Evolutionary conservation across 2,797 vertebrate species (phyloP).

Genomic region (Spinus olivaceus): DNA sequence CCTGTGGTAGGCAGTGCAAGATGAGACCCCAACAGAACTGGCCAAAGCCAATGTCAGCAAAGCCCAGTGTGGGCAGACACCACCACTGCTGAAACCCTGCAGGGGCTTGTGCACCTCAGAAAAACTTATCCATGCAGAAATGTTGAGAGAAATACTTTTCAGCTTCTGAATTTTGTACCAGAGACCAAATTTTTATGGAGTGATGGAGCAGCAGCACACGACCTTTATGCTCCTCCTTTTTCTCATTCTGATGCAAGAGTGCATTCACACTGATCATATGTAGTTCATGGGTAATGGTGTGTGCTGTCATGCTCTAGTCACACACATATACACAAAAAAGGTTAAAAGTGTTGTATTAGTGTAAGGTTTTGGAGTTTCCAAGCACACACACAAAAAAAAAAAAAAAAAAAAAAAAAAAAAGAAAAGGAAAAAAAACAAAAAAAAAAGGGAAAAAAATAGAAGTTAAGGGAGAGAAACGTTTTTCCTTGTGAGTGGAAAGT

Average conservation of each 20-base stretch:
- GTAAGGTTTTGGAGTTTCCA: not conserved
- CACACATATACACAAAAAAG: not conserved
- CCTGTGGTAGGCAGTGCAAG: not conserved
- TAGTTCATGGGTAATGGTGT: fast-evolving
- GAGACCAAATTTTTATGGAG: not conserved
- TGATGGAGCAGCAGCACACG: not conserved
- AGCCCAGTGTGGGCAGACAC: not conserved
- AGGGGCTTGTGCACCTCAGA: not conserved
- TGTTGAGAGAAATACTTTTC: not conserved
- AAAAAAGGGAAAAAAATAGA: fast-evolving
- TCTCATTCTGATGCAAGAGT: not conserved
- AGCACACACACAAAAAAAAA: not conserved
- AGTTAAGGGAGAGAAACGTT: not conserved
- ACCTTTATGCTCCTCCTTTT: not conserved
- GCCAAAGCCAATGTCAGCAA: not conserved
- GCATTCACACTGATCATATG: not conserved
- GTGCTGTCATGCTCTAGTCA: not conserved
- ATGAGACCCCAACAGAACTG: not conserved
- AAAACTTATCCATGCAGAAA: not conserved
- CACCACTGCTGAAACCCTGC: not conserved
- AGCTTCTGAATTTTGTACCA: not conserved
- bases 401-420: not conserved
- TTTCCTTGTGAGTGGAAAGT: not conserved
- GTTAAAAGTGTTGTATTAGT: fast-evolving
- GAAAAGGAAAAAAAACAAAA: fast-evolving